Evolutionary conservation across 1,140 invertebrate species (phyloP), one percentile per base, ranked within the genome.

Genomic region (Charaxes varanes): DNA sequence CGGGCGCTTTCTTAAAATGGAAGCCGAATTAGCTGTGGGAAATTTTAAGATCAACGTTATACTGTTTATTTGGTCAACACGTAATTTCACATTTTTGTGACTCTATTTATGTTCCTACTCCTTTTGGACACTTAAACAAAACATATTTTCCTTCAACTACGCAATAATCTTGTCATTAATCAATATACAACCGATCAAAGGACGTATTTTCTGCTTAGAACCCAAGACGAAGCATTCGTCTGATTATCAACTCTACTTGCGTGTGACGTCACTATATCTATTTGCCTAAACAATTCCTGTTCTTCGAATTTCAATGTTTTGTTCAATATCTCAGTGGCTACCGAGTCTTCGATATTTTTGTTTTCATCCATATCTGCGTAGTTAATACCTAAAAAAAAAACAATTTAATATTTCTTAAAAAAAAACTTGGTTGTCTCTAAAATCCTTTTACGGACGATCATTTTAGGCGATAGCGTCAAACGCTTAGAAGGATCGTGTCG

Each of bases 221-320:
- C n/a, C n/a, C n/a, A n/a, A n/a, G n/a, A n/a, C n/a, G n/a, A n/a
- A 2, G 53, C 35, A 21, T 80, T 80, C 14, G 73, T 78, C 16
- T 53, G 59, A 34, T 80, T 80, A 19, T 80, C 71, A 0, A 78
- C 60, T 17, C 62, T 58, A 4, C 73, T 64, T 0, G 67, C 71
- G 36, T 66, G 66, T 14, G 48, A 55, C 31, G 38, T 70, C n/a
- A 78, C 52, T 3, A 55, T 40, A 24, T 62, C 69, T 11, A 51
- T 60, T 22, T 67, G 62, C 0, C 51, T 50, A 44, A 61, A 70
- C 24, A 67, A 31, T 46, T 68, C 62, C 0, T 48, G 48, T 32
- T 76, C 69, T 21, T 76, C 66, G 17, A 66, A 56, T 31, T 63
- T 42, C 0, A 68, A 37, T 0, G 71, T 74, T 6, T 61, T 48